These are phyloP conservation scores for Albula glossodonta DNA, from an alignment of 2,113 vertebrate species.

Conservation along the genomic window DNA sequence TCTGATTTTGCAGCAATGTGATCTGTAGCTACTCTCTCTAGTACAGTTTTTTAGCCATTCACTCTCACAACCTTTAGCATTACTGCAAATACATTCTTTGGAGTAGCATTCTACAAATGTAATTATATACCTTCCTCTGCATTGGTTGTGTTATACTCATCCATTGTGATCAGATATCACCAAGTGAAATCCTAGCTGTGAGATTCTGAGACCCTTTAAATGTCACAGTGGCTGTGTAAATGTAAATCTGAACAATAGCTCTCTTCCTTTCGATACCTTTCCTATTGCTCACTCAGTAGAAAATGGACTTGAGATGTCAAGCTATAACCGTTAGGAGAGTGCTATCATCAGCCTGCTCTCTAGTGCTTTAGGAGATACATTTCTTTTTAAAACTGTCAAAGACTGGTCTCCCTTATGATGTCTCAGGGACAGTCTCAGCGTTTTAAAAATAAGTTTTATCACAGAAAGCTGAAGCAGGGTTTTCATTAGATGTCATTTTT, in stretches of 20 bases:
- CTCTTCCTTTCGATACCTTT: slow-evolving; percentile 16
- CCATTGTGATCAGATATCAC: no score
- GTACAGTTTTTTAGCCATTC: background rate
- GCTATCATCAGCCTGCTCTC: slow-evolving; percentile 28
- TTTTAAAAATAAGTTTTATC: slow-evolving; percentile 16
- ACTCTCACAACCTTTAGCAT: no score
- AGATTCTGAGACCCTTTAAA: slow-evolving; percentile 17
- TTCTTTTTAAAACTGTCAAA: slow-evolving; percentile 35
- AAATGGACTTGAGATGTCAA: slow-evolving; percentile 49
- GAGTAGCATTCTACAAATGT: no score
- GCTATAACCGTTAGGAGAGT: slow-evolving; percentile 51
- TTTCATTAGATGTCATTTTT: background rate
- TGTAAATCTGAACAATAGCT: slow-evolving; percentile 17
- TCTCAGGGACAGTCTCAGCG: slow-evolving; percentile 27
- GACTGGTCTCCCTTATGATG: slow-evolving; percentile 38
- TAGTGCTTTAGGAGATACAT: slow-evolving; percentile 23
- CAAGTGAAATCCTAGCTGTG: background rate
- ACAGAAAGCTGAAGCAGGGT: background rate
- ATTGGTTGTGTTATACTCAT: no score
- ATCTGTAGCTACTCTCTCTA: background rate
- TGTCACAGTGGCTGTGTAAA: slow-evolving; percentile 11
- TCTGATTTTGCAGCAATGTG: background rate
- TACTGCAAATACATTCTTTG: no score
- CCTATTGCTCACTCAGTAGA: slow-evolving; percentile 38
- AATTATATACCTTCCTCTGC: no score